These are phyloP conservation scores for Anser cygnoides DNA, from an alignment of 2,113 vertebrate species.

Conservation along the genomic window DNA sequence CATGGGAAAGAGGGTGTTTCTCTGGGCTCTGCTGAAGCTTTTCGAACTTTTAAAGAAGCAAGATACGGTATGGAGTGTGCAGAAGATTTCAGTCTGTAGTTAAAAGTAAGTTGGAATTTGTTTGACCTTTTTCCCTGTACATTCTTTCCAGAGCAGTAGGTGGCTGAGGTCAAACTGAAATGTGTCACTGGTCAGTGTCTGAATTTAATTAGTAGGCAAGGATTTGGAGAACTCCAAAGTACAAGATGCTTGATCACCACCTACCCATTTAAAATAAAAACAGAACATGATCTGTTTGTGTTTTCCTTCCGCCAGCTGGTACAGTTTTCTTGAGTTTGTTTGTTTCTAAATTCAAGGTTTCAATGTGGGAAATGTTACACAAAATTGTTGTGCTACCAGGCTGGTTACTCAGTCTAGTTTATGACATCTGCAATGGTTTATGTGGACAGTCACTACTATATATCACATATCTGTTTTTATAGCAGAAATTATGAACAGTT, in stretches of 20 bases:
- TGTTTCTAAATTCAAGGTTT: slow-evolving; percentile 41
- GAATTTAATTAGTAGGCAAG: slow-evolving; percentile 62
- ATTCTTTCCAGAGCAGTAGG: slow-evolving; percentile 62
- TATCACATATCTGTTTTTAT: not conserved
- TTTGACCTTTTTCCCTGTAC: slow-evolving; percentile 62
- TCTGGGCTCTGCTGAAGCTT: not conserved
- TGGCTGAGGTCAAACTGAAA: slow-evolving; percentile 67
- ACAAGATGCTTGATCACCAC: slow-evolving; percentile 16
- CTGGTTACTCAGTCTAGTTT: slow-evolving; percentile 2
- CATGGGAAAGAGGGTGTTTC: slow-evolving; percentile 31
- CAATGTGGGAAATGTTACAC: slow-evolving; percentile 8
- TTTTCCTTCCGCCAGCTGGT: slow-evolving; percentile 44
- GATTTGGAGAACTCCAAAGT: not conserved
- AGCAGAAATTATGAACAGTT: slow-evolving; percentile 15
- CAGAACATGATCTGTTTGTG: slow-evolving; percentile 35
- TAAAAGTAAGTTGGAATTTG: slow-evolving; percentile 64
- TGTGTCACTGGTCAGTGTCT: slow-evolving; percentile 67
- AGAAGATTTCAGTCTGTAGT: slow-evolving; percentile 44
- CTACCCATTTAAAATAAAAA: slow-evolving; percentile 33
- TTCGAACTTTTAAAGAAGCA: slow-evolving; percentile 29
- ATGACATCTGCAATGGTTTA: slow-evolving; percentile 28
- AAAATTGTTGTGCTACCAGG: not conserved
- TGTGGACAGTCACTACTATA: not conserved
- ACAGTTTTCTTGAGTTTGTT: slow-evolving; percentile 41
- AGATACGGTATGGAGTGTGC: slow-evolving; percentile 45